Percentiles rank a stretch among this genome's conserved stretches.
These are phyloP conservation scores for Phaenicophaeus curvirostris DNA, from an alignment of 2,797 vertebrate genomes.

Conservation along the genomic window DNA sequence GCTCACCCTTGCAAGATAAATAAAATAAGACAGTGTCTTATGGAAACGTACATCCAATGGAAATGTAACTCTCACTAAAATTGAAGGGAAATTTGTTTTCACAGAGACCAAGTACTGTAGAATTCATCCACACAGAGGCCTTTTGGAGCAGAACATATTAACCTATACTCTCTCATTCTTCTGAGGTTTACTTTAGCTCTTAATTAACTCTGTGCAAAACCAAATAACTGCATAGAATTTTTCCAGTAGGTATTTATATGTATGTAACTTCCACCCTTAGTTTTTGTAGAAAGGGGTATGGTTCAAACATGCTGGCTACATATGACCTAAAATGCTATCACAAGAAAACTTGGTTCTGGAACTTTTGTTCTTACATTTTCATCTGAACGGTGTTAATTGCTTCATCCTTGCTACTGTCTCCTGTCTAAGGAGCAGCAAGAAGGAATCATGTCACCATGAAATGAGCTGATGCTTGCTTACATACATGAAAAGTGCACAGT, in stretches of 20 bases:
- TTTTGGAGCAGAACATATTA: background rate
- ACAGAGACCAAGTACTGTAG: fast-evolving
- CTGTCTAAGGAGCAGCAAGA: background rate
- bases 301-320: background rate
- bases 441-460: background rate
- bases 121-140: background rate
- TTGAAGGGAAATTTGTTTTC: background rate
- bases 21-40: background rate
- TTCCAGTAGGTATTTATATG: background rate
- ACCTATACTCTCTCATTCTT: background rate
- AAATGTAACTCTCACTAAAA: background rate
- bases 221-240: background rate
- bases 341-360: background rate
- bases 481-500: background rate
- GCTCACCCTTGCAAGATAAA: background rate
- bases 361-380: background rate
- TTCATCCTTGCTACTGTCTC: background rate
- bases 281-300: background rate
- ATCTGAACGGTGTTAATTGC: background rate
- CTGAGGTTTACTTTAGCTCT: background rate
- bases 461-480: background rate
- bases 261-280: background rate
- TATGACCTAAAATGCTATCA: background rate
- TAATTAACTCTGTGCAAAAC: background rate
- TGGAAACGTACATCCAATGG: background rate